Evolutionary conservation across 2,888 invertebrate species (phyloP), one percentile per base, ranked within the genome.

Genomic region (Ramazzottius varieornatus): DNA sequence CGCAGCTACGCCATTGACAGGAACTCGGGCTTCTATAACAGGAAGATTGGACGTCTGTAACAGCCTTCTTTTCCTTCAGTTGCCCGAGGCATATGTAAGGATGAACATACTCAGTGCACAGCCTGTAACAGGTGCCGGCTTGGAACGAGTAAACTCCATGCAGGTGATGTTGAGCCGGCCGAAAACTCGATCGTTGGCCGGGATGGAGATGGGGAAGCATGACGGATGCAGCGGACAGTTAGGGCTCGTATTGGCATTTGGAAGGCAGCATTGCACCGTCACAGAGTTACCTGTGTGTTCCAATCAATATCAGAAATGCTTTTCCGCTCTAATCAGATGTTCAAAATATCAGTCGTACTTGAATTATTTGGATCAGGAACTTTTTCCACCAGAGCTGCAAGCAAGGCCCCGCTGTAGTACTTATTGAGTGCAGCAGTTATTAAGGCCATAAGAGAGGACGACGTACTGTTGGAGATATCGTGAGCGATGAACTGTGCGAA

Each of bases 401-500:
- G 24, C 4, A 54, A 24, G 4, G 8, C 4, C 20, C 8, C 24
- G 4, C 4, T 54, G 4, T n/a, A n/a, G n/a, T n/a, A n/a, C n/a
- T n/a, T n/a, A n/a, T n/a, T n/a, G n/a, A n/a, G n/a, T n/a, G n/a
- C n/a, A n/a, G n/a, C n/a, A n/a, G n/a, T n/a, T n/a, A n/a, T n/a
- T n/a, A n/a, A n/a, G n/a, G n/a, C n/a, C n/a, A n/a, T n/a, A n/a
- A n/a, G 40, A 40, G 40, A 40, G 8, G 20, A 40, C 20, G 8
- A 29, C 54, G 72, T 71, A 1, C 72, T 72, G 63, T 73, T 73
- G 32, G 72, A 71, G 70, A 73, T 71, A 66, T 73, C 73, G 67
- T 73, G 73, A 1, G 71, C 70, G 68, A 73, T 71, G 67, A 73
- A 73, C 68, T 73, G 73, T 33, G 73, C 73, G 69, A 70, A 73